Conservation (phyloP, 1,140 invertebrate genomes). For the Seison nebaliae region DNA sequence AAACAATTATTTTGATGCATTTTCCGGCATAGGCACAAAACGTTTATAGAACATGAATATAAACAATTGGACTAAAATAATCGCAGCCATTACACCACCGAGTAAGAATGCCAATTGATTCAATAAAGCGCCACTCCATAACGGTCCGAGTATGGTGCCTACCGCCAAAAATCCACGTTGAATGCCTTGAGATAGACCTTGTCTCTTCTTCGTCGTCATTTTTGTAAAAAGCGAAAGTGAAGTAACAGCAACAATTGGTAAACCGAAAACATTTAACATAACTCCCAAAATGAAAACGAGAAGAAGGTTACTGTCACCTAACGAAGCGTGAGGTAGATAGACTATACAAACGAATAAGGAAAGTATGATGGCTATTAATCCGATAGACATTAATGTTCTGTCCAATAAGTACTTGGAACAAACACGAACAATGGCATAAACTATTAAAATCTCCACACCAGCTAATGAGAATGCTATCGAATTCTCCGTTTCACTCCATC, state of each 20-base stretch:
- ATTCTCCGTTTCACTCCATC: conserved; percentile 6
- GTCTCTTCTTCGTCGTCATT: conserved; percentile 3
- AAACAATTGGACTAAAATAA: too few relatives aligned
- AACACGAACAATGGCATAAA: conserved; percentile 1
- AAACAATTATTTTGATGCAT: too few relatives aligned
- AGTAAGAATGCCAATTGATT: too few relatives aligned
- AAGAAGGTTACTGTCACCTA: conserved; percentile 1
- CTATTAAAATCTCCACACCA: conserved; percentile 6
- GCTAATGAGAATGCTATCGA: conserved; percentile 8
- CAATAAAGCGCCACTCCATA: conserved; percentile 1
- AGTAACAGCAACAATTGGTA: conserved; percentile 8
- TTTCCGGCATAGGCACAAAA: too few relatives aligned
- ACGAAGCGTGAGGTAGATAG: conserved; percentile 1
- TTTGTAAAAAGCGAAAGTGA: conserved; percentile 9
- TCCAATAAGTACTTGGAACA: conserved; percentile 5
- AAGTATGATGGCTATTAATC: conserved; percentile 2
- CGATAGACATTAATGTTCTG: conserved; percentile 2
- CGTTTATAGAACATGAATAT: too few relatives aligned
- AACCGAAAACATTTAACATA: conserved; percentile 10
- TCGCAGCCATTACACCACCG: too few relatives aligned
- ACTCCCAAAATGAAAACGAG: conserved; percentile 5
- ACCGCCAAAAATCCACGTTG: conserved; percentile 7
- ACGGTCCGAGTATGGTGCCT: conserved; percentile 6
- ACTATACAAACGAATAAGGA: conserved; percentile 1
- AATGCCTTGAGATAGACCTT: conserved; percentile 11